Evolutionary conservation across 1,140 invertebrate genomes (phyloP).

Genomic region (Littorina saxatilis): DNA sequence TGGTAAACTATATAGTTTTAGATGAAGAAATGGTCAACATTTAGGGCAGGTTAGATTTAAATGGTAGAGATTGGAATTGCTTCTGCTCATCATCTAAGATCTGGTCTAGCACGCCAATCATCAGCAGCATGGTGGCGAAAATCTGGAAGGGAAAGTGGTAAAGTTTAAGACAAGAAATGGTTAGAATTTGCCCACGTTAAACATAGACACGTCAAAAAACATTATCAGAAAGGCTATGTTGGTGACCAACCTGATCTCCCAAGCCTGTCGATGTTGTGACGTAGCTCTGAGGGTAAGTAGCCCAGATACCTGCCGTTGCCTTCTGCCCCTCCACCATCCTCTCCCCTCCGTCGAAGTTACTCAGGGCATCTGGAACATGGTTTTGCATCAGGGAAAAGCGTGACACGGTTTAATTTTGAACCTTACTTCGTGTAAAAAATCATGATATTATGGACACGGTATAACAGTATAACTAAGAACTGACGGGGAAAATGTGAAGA

Average conservation of each 20-base stretch:
- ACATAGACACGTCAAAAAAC: too few relatives aligned
- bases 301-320: constrained; percentile 79
- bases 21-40: too few relatives aligned
- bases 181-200: too few relatives aligned
- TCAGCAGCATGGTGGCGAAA: constrained; percentile 79
- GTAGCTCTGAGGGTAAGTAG: constrained; percentile 79
- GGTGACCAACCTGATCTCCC: constrained; percentile 79
- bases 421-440: not conserved
- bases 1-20: too few relatives aligned
- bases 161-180: too few relatives aligned
- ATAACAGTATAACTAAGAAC: not conserved
- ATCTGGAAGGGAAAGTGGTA: constrained; percentile 72
- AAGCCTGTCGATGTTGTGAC: constrained; percentile 75
- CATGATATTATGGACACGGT: not conserved
- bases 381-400: not conserved
- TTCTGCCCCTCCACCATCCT: constrained; percentile 54
- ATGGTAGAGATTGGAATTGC: too few relatives aligned
- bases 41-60: too few relatives aligned
- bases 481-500: not conserved
- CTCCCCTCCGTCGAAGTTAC: constrained; percentile 75
- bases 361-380: constrained; percentile 74
- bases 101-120: constrained; percentile 78
- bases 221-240: too few relatives aligned
- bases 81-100: too few relatives aligned
- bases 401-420: not conserved